These are phyloP conservation scores for Hypsibius dujardini DNA, from an alignment of 1,140 invertebrate genomes.

Conservation along the genomic window DNA sequence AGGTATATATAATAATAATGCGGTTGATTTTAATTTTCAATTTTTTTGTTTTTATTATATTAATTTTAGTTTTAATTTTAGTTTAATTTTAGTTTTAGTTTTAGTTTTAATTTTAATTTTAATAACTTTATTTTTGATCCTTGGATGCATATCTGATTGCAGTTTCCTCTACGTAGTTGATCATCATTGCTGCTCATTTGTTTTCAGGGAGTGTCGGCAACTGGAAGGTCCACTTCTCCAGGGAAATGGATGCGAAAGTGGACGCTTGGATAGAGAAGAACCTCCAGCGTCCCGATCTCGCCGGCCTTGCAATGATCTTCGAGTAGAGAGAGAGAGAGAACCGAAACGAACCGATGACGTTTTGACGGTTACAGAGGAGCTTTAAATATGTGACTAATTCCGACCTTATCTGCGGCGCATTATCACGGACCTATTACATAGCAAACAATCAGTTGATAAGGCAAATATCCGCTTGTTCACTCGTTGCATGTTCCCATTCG, in stretches of 20 bases:
- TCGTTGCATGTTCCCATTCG: too few relatives aligned
- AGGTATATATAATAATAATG: conserved; percentile 3
- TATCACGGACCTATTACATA: too few relatives aligned
- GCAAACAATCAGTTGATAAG: too few relatives aligned
- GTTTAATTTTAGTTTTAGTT: too few relatives aligned
- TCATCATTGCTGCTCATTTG: neutral
- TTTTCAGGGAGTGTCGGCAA: conserved; percentile 5
- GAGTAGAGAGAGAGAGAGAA: too few relatives aligned
- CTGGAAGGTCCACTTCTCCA: conserved; percentile 13
- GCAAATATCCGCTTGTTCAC: too few relatives aligned
- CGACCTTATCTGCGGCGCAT: too few relatives aligned
- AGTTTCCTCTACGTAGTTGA: too few relatives aligned
- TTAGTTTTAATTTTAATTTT: neutral
- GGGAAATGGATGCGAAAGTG: neutral
- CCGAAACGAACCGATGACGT: too few relatives aligned
- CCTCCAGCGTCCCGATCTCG: neutral
- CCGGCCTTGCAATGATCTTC: neutral
- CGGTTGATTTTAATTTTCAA: neutral
- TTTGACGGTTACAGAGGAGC: too few relatives aligned
- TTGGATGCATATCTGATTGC: too few relatives aligned
- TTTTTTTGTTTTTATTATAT: neutral
- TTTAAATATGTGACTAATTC: too few relatives aligned
- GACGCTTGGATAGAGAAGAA: neutral
- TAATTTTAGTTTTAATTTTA: neutral
- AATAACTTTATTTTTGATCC: neutral